Conservation (phyloP, 1,140 invertebrate genomes). For the Drosophila watanabei region DNA sequence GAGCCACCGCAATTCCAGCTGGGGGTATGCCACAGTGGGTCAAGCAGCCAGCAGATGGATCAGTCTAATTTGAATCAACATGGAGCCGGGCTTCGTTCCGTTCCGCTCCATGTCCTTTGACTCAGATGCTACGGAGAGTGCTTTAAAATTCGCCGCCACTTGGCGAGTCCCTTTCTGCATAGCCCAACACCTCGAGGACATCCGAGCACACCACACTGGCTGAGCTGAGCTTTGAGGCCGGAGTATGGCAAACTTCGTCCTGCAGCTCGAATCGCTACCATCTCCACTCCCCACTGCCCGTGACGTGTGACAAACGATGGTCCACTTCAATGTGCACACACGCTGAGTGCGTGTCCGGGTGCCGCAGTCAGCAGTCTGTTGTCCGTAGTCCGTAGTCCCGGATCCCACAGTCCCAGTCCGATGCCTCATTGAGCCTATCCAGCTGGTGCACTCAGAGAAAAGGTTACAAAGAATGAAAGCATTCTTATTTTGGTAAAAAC, state of each 20-base stretch:
- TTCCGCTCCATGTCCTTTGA: constrained; percentile 33
- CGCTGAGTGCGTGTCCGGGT: constrained; percentile 38
- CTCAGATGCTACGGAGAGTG: constrained; percentile 20
- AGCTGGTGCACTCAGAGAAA: constrained; percentile 2
- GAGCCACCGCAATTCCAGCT: constrained; percentile 10
- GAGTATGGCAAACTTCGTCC: neutral
- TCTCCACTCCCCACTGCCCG: neutral
- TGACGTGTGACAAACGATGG: constrained; percentile 70
- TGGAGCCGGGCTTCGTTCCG: constrained; percentile 8
- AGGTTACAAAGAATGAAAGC: neutral
- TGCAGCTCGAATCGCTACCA: neutral
- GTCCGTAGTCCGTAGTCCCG: neutral
- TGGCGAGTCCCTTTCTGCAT: constrained; percentile 40
- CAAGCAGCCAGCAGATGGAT: constrained; percentile 42
- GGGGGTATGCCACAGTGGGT: constrained; percentile 21
- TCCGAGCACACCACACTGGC: constrained; percentile 9
- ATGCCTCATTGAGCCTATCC: constrained; percentile 41
- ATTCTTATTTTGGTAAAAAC: neutral
- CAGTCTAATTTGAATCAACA: constrained; percentile 56
- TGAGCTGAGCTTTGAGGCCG: neutral
- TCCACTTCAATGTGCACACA: constrained; percentile 63
- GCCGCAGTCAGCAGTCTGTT: constrained; percentile 6
- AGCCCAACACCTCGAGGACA: constrained; percentile 30
- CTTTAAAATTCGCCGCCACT: constrained; percentile 47
- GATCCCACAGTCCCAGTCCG: constrained; percentile 15